These are phyloP conservation scores for Oscheius sp. DNA, from an alignment of 1,140 invertebrate species.

Conservation along the genomic window DNA sequence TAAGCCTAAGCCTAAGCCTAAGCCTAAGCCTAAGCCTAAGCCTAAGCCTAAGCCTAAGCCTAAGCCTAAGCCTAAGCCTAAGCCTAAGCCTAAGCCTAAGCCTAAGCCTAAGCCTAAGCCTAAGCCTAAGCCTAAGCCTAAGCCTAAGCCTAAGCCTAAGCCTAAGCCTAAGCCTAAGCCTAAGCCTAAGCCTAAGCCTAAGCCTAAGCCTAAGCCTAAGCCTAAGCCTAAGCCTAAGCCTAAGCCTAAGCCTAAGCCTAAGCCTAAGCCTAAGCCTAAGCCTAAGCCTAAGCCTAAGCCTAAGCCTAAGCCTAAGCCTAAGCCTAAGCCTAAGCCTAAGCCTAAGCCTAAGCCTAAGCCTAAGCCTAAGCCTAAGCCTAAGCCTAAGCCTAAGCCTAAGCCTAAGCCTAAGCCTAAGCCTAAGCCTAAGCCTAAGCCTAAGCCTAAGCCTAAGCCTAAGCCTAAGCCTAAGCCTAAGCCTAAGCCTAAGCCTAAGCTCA, in stretches of 20 bases:
- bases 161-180: constrained; percentile 28
- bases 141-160: constrained; percentile 26
- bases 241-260: constrained; percentile 28
- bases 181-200: constrained; percentile 28
- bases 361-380: constrained; percentile 19
- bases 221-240: constrained; percentile 33
- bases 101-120: constrained; percentile 28
- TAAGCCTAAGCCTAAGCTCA: constrained; percentile 34
- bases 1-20: constrained; percentile 20
- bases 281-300: constrained; percentile 25
- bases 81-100: constrained; percentile 11
- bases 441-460: constrained; percentile 25
- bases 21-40: constrained; percentile 18
- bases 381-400: constrained; percentile 25
- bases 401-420: constrained; percentile 18
- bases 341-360: constrained; percentile 24
- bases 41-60: constrained; percentile 30
- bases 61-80: constrained; percentile 11
- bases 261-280: constrained; percentile 31
- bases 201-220: constrained; percentile 29
- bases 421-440: constrained; percentile 21
- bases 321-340: constrained; percentile 19
- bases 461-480: constrained; percentile 31
- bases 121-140: constrained; percentile 31
- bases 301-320: constrained; percentile 29